phyloP scores from a whole-genome alignment of 1,140 invertebrate genomes.

The Ceratina calcarata region DNA sequence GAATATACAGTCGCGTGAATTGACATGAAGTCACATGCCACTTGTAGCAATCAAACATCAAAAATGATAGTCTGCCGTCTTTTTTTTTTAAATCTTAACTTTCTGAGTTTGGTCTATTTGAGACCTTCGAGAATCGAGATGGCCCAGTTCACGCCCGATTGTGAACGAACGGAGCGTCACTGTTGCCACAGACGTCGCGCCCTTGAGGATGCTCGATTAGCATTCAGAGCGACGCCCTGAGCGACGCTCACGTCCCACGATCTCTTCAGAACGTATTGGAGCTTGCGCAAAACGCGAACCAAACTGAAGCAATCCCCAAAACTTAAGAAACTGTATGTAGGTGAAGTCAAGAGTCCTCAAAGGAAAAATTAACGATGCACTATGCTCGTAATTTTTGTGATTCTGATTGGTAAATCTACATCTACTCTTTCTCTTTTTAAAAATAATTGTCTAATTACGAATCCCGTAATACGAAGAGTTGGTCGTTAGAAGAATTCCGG shows the following conservation, averaged over 20 bases:
- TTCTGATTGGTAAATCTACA: too few relatives aligned
- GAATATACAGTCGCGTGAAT: too few relatives aligned
- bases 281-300: constrained; percentile 46
- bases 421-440: too few relatives aligned
- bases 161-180: constrained; percentile 5
- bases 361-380: too few relatives aligned
- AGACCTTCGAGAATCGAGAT: constrained; percentile 5
- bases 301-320: constrained; percentile 42
- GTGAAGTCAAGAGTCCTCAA: too few relatives aligned
- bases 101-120: neutral
- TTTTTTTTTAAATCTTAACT: neutral
- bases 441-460: too few relatives aligned
- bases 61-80: neutral
- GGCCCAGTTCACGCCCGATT: constrained; percentile 63
- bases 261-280: constrained; percentile 69
- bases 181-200: constrained; percentile 48
- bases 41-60: neutral
- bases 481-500: neutral
- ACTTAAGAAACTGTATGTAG: constrained; percentile 6
- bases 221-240: constrained; percentile 48
- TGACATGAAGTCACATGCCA: too few relatives aligned
- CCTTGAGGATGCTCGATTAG: constrained; percentile 58
- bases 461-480: neutral
- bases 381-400: too few relatives aligned
- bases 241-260: constrained; percentile 55